phyloP scores from a whole-genome alignment of 2,113 vertebrate genomes.

The Gallinago media region DNA sequence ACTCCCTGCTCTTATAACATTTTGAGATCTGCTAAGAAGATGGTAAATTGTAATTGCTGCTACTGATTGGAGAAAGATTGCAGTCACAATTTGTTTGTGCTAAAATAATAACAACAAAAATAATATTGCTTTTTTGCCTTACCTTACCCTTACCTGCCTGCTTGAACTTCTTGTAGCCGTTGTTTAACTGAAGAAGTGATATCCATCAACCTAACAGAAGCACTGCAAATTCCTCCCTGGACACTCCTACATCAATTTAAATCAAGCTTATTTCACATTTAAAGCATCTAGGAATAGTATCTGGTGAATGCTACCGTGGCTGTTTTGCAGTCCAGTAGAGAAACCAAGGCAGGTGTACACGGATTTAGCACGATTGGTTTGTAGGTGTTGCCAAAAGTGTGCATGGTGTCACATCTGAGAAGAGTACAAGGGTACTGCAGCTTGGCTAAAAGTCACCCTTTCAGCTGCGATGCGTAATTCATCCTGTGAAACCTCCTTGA shows the following conservation, averaged over 20 bases:
- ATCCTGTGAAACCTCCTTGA: not conserved
- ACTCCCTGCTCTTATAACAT: not conserved
- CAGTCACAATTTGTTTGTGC: not conserved
- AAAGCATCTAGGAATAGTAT: not conserved
- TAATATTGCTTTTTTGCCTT: not conserved
- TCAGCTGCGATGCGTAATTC: not conserved
- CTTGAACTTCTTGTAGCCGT: not conserved
- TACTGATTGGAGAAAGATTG: not conserved
- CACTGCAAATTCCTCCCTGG: not conserved
- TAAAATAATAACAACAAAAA: not conserved
- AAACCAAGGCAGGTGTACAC: accelerated
- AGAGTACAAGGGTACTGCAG: accelerated
- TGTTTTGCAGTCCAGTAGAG: not conserved
- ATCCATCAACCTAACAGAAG: not conserved
- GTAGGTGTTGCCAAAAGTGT: not conserved
- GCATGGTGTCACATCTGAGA: not conserved
- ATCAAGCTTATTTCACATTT: not conserved
- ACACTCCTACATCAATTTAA: not conserved
- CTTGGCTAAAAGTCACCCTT: not conserved
- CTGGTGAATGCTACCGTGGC: not conserved
- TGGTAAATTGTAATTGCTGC: not conserved
- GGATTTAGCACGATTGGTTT: not conserved
- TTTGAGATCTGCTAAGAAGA: not conserved
- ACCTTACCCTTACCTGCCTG: not conserved
- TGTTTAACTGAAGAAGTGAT: not conserved